Base-by-base conservation (phyloP, 2,797 vertebrate genomes). In the Lithobates sylvaticus region DNA sequence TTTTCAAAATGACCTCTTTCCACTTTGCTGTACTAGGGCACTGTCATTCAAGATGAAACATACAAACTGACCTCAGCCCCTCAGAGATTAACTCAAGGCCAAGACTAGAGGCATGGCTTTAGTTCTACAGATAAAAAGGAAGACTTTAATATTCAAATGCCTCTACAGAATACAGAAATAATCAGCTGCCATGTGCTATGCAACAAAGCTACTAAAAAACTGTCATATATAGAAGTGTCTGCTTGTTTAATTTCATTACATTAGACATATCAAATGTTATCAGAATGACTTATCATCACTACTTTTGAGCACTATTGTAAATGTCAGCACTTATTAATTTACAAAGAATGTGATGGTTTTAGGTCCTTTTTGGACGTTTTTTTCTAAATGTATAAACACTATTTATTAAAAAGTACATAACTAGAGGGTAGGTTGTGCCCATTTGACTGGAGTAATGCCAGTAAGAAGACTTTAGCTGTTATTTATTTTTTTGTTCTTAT, bases 1-100 rank as follows among this genome's bases (percentile, higher is more conserved):
- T 81, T 71, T 61, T 26, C 2, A 67, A 15, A 67, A 67, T 67
- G 68, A 79, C 47, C 44, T 80, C 77, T 36, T 80, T 44, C 32
- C 0, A 3, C 47, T 10, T 71, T 73, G 12, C 26, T 82, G 50
- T 36, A 74, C 44, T 73, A 73, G 34, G n/a, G 70, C 9, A 10
- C 16, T 73, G 34, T 61, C 69, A 44, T 9, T 74, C 50, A 81
- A 81, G 32, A 72, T 73, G 15, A 73, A 23, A 64, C n/a, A 74
- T 82, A 15, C 18, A 29, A 64, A 74, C n/a, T 82, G 54, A 73
- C 26, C 27, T 2, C 0, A 29, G 29, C 29, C n/a, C 54, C n/a
- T 39, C 4, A 61, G 69, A 73, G 71, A 73, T 13, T 8, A 64
- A 64, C 50, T 34, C n/a, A 61, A 70, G 18, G 67, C 68, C 77